phyloP scores from a whole-genome alignment of 2,888 invertebrate genomes.

The Tortricodes alternella region DNA sequence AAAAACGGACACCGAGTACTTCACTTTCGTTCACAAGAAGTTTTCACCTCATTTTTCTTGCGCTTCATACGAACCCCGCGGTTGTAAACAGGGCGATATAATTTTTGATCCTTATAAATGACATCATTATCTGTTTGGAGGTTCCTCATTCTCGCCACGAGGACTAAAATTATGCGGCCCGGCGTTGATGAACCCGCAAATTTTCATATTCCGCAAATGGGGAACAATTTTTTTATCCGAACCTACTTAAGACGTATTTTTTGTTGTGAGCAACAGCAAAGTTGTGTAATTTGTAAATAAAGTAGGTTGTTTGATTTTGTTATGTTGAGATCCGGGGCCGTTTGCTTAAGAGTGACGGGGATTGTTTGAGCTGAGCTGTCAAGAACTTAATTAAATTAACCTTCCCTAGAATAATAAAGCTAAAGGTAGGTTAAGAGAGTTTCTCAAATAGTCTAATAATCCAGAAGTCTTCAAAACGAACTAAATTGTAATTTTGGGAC shows the following conservation, averaged over 20 bases:
- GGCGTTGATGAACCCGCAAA: constrained; percentile 39
- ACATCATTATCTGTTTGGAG: constrained; percentile 38
- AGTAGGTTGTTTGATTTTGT: constrained; percentile 21
- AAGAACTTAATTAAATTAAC: constrained; percentile 4
- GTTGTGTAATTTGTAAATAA: constrained; percentile 16
- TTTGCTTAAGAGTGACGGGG: constrained; percentile 5
- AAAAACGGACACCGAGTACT: neutral
- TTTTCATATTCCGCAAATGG: constrained; percentile 38
- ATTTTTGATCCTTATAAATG: constrained; percentile 36
- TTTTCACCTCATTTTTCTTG: constrained; percentile 15
- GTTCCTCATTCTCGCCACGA: constrained; percentile 18
- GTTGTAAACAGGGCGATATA: constrained; percentile 30
- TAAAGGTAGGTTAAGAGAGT: neutral
- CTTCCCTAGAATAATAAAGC: neutral
- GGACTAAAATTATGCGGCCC: constrained; percentile 36
- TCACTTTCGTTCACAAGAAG: constrained; percentile 7
- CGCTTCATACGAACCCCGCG: constrained; percentile 13
- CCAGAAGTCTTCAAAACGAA: too few species aligned
- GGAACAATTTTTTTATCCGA: constrained; percentile 34
- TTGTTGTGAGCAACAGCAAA: constrained; percentile 12
- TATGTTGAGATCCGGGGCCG: neutral
- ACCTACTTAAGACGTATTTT: constrained; percentile 31
- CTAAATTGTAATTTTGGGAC: neutral
- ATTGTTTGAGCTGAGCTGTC: constrained; percentile 2
- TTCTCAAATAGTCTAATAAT: too few species aligned